These are phyloP conservation scores for Donacobius atricapilla DNA, from an alignment of 2,113 vertebrate species.

Conservation along the genomic window DNA sequence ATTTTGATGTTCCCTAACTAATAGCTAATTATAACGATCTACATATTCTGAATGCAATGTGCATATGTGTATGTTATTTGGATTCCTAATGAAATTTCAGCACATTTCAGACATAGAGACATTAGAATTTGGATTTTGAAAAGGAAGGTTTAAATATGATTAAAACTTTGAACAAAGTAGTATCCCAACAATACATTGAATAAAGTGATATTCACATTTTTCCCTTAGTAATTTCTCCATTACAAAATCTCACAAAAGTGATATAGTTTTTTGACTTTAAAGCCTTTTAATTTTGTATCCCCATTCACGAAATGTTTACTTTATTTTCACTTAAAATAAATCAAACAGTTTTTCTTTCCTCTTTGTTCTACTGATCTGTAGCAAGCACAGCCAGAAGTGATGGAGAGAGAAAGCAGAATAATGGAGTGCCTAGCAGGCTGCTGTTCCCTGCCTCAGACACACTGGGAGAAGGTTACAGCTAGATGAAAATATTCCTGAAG, in stretches of 20 bases:
- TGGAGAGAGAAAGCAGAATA: neutral
- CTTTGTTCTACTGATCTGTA: neutral
- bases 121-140: neutral
- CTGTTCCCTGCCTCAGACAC: neutral
- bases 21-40: neutral
- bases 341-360: neutral
- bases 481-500: neutral
- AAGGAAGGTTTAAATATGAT: neutral
- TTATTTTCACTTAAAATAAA: neutral
- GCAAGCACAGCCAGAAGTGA: neutral
- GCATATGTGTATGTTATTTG: neutral
- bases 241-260: neutral
- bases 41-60: neutral
- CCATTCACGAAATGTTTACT: neutral
- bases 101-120: neutral
- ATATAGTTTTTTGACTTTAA: neutral
- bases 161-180: neutral
- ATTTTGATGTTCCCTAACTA: neutral
- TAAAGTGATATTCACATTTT: neutral
- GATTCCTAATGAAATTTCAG: neutral
- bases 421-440: neutral
- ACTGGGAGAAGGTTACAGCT: neutral
- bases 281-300: neutral
- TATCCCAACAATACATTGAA: neutral
- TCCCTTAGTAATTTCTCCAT: neutral